These are phyloP conservation scores for Meloidogyne chitwoodi DNA, from an alignment of 1,140 invertebrate genomes.

Conservation along the genomic window DNA sequence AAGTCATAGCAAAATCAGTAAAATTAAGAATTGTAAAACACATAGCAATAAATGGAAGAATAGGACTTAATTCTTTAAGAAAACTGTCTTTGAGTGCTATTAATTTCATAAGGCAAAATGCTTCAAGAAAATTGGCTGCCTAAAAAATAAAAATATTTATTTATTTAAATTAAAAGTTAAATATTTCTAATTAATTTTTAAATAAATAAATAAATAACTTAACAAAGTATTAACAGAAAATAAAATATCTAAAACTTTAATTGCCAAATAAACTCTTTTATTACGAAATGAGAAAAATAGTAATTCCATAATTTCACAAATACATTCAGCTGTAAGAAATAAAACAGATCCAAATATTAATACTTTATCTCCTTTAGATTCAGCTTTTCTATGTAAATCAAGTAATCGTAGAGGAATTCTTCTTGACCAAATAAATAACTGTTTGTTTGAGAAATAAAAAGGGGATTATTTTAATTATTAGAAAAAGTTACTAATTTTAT, in stretches of 20 bases:
- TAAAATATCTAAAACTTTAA: conserved; percentile 14
- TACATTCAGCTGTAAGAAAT: conserved; percentile 11
- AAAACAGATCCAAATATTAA: conserved; percentile 5
- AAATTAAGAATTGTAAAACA: neutral
- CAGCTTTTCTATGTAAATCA: neutral
- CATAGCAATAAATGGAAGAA: conserved; percentile 5
- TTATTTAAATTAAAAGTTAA: too few species aligned
- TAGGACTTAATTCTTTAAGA: neutral
- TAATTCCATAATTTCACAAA: conserved; percentile 14
- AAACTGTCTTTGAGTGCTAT: neutral
- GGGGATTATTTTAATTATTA: too few species aligned
- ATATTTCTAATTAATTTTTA: too few species aligned
- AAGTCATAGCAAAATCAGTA: conserved; percentile 12
- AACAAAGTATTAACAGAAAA: conserved; percentile 2
- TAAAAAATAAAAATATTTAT: neutral
- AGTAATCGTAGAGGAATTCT: neutral
- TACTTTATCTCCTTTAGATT: conserved; percentile 8
- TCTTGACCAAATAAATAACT: neutral
- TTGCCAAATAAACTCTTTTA: neutral
- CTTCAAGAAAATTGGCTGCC: conserved; percentile 9
- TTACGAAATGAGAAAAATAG: neutral
- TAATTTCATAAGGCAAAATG: neutral
- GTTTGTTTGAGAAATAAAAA: too few species aligned
- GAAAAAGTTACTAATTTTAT: too few species aligned
- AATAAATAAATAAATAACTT: neutral